Evolutionary conservation across 2,113 vertebrate genomes (phyloP).

Genomic region (Megaleporinus macrocephalus): DNA sequence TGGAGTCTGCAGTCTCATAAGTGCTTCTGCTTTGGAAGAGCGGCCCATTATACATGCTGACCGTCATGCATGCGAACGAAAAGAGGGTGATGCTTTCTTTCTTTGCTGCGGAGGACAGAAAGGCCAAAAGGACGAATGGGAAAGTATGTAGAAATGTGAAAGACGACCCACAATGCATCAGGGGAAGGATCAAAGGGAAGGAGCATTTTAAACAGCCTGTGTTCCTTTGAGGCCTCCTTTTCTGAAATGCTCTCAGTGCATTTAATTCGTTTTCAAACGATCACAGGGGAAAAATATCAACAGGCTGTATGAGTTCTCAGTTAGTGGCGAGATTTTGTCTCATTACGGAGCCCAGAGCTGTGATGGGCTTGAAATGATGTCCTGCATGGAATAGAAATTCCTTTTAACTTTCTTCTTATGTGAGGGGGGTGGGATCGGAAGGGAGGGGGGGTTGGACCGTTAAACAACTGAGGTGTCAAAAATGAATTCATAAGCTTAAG

Average conservation of each 20-base stretch:
- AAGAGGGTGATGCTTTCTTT: background rate
- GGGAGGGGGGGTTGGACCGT: conserved; percentile 40
- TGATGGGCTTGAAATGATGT: conserved; percentile 34
- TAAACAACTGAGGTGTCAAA: conserved; percentile 33
- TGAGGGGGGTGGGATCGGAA: background rate
- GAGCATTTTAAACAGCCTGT: background rate
- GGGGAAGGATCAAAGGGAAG: conserved; percentile 24
- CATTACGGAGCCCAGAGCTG: conserved; percentile 28
- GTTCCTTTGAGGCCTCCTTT: conserved; percentile 46
- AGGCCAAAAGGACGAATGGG: background rate
- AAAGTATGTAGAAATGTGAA: conserved; percentile 19
- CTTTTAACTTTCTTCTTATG: conserved; percentile 21
- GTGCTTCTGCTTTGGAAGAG: conserved; percentile 20
- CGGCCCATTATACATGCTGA: background rate
- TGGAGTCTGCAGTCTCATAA: background rate
- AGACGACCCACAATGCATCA: conserved; percentile 18
- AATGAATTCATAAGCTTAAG: conserved; percentile 45
- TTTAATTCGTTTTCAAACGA: conserved; percentile 54
- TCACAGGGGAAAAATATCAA: conserved; percentile 27
- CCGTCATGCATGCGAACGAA: background rate
- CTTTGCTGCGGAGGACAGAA: background rate
- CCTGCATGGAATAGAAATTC: conserved; percentile 30
- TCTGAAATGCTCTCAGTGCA: conserved; percentile 34
- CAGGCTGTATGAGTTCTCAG: conserved; percentile 20
- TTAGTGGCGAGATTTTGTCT: conserved; percentile 31